Evolutionary conservation across 2,797 vertebrate genomes (phyloP), one percentile per base, ranked within the genome.

Genomic region (Takifugu ocellatus): DNA sequence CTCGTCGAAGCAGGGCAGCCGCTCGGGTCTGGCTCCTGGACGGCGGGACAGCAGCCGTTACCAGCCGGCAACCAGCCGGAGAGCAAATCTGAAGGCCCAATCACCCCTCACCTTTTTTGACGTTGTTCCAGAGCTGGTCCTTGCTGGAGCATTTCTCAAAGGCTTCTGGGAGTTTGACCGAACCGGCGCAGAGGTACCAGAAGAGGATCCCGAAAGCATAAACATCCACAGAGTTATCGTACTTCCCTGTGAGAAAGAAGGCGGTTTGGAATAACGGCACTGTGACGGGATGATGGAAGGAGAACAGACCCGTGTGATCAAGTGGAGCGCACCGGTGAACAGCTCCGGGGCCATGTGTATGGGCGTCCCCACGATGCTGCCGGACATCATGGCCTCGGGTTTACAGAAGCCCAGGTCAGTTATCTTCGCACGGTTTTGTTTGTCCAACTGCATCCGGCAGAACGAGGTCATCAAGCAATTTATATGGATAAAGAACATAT

Each of bases 341-440:
- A 99, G 94, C 77, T 99, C 96, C 2, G 97, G 97, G 48, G 97
- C 96, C 96, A 98, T 99, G 78, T 99, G 97, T 76, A 99, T 99
- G 24, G 97, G 97, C 0, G 97, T 99, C 65, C 97, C 96, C 61
- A 99, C 97, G 49, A 99, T 98, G 84, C 97, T 99, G 78, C 97
- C 96, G 1, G 96, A 98, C 96, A 99, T 99, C 97, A 99, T 99
- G 68, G 97, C 97, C 82, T 99, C 97, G 2, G 97, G 97, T 78
- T 99, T 99, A 79, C 97, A 99, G 88, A 99, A 99, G 54, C 97
- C 97, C 71, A 99, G 66, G 75, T 99, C 97, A 0, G 97, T 99
- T 87, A 99, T 99, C 85, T 99, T 99, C 48, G 96, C 97, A 25
- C 97, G 92, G 42, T 97, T 96, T 81, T 93, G 94, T 84, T 94